phyloP scores from a whole-genome alignment of 2,113 vertebrate genomes.

The Ursus arctos region DNA sequence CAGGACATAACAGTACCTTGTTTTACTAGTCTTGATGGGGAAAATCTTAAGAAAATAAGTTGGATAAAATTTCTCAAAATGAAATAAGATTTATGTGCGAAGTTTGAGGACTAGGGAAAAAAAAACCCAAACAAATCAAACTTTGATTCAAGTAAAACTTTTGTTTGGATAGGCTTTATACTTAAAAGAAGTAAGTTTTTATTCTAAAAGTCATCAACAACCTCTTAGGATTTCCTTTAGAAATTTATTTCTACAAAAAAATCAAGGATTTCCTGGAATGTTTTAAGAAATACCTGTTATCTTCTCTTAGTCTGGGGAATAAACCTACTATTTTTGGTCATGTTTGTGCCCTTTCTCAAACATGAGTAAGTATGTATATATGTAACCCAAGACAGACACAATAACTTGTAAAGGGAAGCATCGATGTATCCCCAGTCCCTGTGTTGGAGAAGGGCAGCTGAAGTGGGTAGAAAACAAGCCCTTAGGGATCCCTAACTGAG shows the following conservation, averaged over 20 bases:
- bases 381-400: background rate
- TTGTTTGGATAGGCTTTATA: constrained; percentile 28
- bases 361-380: background rate
- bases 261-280: background rate
- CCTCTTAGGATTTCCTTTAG: constrained; percentile 35
- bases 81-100: background rate
- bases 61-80: constrained; percentile 45
- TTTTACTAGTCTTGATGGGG: background rate
- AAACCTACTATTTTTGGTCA: background rate
- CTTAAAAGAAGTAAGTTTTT: constrained; percentile 46
- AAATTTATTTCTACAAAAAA: constrained; percentile 45
- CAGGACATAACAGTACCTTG: background rate
- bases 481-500: background rate
- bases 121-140: background rate
- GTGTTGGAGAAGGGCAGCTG: background rate
- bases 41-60: constrained; percentile 47
- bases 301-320: constrained; percentile 5
- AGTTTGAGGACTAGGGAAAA: constrained; percentile 8
- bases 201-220: background rate
- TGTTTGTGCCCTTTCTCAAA: background rate
- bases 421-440: background rate
- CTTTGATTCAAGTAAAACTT: constrained; percentile 47
- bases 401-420: background rate
- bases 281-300: constrained; percentile 37
- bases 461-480: background rate